These are phyloP conservation scores for Gymnodraco acuticeps DNA, from an alignment of 2,797 vertebrate genomes.

Conservation along the genomic window DNA sequence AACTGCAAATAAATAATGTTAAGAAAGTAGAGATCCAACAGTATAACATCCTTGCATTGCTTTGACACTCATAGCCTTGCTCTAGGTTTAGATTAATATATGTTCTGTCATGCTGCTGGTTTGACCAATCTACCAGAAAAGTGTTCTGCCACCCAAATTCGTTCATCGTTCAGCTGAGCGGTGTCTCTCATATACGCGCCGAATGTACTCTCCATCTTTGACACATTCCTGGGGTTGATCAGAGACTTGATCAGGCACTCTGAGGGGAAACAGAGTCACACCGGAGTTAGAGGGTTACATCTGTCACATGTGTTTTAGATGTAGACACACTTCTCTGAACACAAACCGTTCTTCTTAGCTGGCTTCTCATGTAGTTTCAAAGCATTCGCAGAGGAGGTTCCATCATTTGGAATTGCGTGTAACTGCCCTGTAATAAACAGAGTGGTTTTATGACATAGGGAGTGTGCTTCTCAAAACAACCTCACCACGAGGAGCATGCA, in stretches of 20 bases:
- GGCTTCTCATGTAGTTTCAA: conserved; percentile 65
- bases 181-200: conserved; percentile 95
- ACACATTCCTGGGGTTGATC: conserved; percentile 87
- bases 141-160: conserved; percentile 94
- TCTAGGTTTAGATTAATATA: too few relatives aligned
- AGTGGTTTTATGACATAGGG: neutral
- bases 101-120: neutral
- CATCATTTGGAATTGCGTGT: conserved; percentile 88
- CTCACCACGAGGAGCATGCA: neutral
- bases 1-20: neutral
- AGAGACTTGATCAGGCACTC: conserved; percentile 90
- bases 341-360: conserved; percentile 84
- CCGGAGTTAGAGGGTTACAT: neutral
- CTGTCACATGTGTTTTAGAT: too few relatives aligned
- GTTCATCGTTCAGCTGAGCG: conserved; percentile 84
- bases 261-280: conserved; percentile 61
- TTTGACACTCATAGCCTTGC: too few relatives aligned
- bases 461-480: neutral
- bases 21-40: neutral
- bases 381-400: conserved; percentile 81
- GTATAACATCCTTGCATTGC: neutral
- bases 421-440: conserved; percentile 64
- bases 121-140: conserved; percentile 88
- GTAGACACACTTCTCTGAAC: neutral
- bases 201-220: conserved; percentile 89